These are phyloP conservation scores for Prunella fulvescens DNA, from an alignment of 2,113 vertebrate genomes.

Conservation along the genomic window DNA sequence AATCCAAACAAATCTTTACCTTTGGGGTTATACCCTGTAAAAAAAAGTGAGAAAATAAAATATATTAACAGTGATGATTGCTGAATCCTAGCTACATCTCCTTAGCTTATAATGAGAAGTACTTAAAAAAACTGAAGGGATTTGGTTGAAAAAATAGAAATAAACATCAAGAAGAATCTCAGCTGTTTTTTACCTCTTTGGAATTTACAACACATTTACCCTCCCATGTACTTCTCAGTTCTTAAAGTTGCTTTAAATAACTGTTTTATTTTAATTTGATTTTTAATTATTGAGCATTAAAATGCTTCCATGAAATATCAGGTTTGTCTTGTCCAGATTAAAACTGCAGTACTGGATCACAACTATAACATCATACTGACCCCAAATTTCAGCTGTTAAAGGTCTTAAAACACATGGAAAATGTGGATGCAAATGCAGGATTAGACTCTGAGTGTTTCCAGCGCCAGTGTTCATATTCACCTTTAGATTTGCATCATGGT, in stretches of 20 bases:
- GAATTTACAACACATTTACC: background rate
- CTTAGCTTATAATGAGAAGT: background rate
- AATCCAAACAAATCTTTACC: slow-evolving; percentile 1
- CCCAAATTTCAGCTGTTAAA: background rate
- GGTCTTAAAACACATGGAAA: background rate
- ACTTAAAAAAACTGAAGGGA: background rate
- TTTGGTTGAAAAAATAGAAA: background rate
- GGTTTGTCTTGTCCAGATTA: background rate
- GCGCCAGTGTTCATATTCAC: background rate
- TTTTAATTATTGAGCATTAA: background rate
- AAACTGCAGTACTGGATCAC: background rate
- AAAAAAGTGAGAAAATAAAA: slow-evolving; percentile 10
- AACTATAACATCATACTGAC: background rate
- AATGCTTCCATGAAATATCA: background rate
- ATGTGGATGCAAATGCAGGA: background rate
- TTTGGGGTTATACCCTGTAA: background rate
- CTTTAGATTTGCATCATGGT: background rate
- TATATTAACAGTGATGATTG: background rate
- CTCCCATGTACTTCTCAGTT: background rate
- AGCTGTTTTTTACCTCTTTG: background rate
- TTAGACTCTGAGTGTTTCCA: slow-evolving; percentile 5
- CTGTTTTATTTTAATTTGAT: background rate
- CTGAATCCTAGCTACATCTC: background rate
- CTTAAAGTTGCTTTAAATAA: background rate
- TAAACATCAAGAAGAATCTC: background rate